Evolutionary conservation across 2,113 vertebrate genomes (phyloP), one percentile per base, ranked within the genome.

Genomic region (Cichladusa arquata): DNA sequence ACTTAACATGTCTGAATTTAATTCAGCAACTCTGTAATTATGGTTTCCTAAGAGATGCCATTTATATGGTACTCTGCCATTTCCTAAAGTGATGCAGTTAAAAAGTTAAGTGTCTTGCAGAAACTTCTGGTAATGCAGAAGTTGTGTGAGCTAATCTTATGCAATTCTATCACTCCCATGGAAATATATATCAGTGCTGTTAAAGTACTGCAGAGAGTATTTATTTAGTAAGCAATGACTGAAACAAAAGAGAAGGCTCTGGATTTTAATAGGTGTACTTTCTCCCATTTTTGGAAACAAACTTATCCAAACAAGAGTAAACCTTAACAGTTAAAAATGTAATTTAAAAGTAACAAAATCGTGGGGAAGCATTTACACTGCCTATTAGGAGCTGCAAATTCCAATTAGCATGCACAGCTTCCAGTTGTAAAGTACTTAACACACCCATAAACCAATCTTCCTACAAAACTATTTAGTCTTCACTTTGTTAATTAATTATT

Each of bases 11-110:
- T 58, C 58, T 85, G 91, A 77, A 79, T 85, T 76, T 53, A 76
- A 86, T 82, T 92, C 81, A 89, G 53, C 58, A 76, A 17, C 69
- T 79, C 29, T 47, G 34, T 53, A 94, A 65, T 94, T 93, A 87
- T 14, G 48, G 57, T 92, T 92, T 74, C 81, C 81, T 91, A 91
- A 92, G 66, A 94, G 62, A 95, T 86, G 91, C 45, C 58, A 88
- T 94, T 95, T 94, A 42, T 66, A 54, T 66, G 45, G 54, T 58
- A n/a, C 36, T 88, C 33, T 92, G 70, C 31, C 66, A 85, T 92
- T 90, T 94, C 92, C 89, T 93, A 48, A 93, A 85, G 50, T 84
- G 69, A 89, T 87, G 51, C 23, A 80, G 78, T 82, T 89, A 81
- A 81, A 91, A 95, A 94, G 77, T 85, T 74, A 85, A 85, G 82